phyloP scores from a whole-genome alignment of 2,113 vertebrate species.

The Scomber colias region DNA sequence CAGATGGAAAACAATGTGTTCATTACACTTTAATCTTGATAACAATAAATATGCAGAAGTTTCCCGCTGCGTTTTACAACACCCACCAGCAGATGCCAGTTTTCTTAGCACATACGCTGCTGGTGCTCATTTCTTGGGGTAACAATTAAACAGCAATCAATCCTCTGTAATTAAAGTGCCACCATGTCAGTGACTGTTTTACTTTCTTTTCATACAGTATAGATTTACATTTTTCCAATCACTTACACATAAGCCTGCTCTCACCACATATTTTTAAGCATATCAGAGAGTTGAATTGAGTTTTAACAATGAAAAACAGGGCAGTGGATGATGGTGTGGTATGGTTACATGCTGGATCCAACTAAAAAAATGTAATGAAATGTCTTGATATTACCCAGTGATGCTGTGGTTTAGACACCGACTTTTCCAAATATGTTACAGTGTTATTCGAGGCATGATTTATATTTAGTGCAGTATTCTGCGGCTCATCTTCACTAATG shows the following conservation, averaged over 20 bases:
- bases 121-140: constrained; percentile 50
- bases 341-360: constrained; percentile 25
- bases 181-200: constrained; percentile 43
- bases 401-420: not conserved
- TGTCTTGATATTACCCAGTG: not conserved
- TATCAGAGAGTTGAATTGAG: too few relatives aligned
- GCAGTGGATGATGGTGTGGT: constrained; percentile 11
- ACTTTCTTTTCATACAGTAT: not conserved
- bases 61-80: constrained; percentile 48
- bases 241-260: not conserved
- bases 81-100: constrained; percentile 44
- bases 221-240: constrained; percentile 42
- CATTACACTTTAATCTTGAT: constrained; percentile 25
- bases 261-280: not conserved
- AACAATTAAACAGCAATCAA: constrained; percentile 69
- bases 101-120: constrained; percentile 31
- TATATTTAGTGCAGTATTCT: constrained; percentile 29
- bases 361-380: constrained; percentile 1
- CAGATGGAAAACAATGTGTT: constrained; percentile 51
- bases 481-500: constrained; percentile 43
- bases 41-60: constrained; percentile 63
- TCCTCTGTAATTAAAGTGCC: constrained; percentile 43
- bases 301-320: not conserved
- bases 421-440: constrained; percentile 4
- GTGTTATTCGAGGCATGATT: constrained; percentile 16